These are phyloP conservation scores for Daboia siamensis DNA, from an alignment of 2,113 vertebrate species.

Conservation along the genomic window DNA sequence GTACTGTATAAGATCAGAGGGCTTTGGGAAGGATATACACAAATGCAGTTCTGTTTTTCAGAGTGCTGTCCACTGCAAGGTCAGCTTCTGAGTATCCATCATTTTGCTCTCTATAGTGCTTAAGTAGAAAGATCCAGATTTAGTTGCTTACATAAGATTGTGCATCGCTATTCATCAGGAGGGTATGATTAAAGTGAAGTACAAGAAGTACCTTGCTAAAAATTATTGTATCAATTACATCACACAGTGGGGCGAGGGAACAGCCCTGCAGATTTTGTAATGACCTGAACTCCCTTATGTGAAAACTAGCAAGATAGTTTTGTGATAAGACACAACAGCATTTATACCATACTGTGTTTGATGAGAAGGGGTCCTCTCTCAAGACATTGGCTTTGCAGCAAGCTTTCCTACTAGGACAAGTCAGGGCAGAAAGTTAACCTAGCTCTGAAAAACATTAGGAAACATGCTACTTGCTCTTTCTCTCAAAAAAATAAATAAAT, in stretches of 20 bases:
- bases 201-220: slow-evolving; percentile 25
- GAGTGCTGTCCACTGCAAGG: background rate
- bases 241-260: background rate
- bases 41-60: background rate
- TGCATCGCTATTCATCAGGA: background rate
- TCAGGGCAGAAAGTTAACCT: background rate
- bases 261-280: background rate
- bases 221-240: slow-evolving; percentile 14
- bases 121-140: background rate
- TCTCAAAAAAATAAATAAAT: too few relatives aligned
- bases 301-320: background rate
- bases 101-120: background rate
- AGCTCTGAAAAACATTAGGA: background rate
- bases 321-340: background rate
- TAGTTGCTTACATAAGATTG: background rate
- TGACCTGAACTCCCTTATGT: background rate
- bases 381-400: background rate
- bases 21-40: background rate
- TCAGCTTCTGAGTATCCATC: background rate
- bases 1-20: background rate
- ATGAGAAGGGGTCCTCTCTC: rapidly evolving
- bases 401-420: background rate
- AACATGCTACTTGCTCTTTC: background rate
- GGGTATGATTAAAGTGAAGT: background rate
- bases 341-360: background rate